Evolutionary conservation across 2,888 invertebrate species (phyloP).

Genomic region (Agapetus fuscipes): DNA sequence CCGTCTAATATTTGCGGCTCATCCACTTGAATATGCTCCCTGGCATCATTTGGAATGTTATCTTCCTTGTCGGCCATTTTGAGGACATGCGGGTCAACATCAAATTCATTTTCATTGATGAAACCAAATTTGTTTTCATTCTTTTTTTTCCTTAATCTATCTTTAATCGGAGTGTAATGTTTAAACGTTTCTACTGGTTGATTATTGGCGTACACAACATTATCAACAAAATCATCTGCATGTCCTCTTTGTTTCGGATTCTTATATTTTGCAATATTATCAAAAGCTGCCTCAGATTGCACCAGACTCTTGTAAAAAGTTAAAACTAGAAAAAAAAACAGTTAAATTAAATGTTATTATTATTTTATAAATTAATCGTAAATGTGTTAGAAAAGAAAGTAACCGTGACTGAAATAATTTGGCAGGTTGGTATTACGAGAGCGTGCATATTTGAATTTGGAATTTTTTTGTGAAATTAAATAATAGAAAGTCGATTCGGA

Average conservation of each 20-base stretch:
- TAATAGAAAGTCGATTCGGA: no score
- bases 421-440: no score
- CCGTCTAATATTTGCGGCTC: constrained; percentile 4
- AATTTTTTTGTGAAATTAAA: no score
- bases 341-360: background rate
- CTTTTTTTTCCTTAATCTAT: constrained; percentile 3
- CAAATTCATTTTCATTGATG: constrained; percentile 18
- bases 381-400: no score
- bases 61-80: constrained; percentile 20
- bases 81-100: constrained; percentile 16
- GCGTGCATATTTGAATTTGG: no score
- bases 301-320: constrained; percentile 34
- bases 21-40: constrained; percentile 18
- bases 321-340: constrained; percentile 28
- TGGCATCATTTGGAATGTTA: constrained; percentile 19
- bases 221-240: constrained; percentile 16
- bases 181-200: no score
- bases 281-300: constrained; percentile 24
- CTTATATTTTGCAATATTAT: constrained; percentile 23
- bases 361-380: no score
- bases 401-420: no score
- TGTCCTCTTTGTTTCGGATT: constrained; percentile 8
- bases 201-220: constrained; percentile 8
- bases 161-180: constrained; percentile 6
- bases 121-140: constrained; percentile 13